A percentile compares a stretch with the other conserved stretches of the same genome.
phyloP scores from a whole-genome alignment of 2,113 vertebrate species.

The Promerops cafer region DNA sequence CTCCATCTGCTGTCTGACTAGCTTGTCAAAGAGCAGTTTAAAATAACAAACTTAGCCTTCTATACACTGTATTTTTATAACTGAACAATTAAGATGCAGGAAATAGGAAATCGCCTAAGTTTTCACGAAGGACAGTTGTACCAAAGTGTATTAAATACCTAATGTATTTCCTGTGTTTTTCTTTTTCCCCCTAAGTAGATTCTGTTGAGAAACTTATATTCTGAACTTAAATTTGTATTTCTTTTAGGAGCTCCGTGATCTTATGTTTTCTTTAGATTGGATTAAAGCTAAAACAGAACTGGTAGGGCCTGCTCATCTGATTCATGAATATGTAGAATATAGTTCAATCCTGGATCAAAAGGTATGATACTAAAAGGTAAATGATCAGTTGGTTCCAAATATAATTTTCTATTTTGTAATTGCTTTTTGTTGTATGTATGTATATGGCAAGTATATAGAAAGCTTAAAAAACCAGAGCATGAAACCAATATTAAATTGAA shows the following conservation, averaged over 20 bases:
- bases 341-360: constrained; percentile 87
- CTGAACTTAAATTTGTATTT: constrained; percentile 28
- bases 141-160: background rate
- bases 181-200: background rate
- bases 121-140: background rate
- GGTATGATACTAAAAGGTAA: constrained; percentile 72
- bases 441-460: background rate
- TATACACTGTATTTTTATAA: background rate
- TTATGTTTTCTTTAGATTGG: constrained; percentile 96
- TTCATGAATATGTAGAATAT: constrained; percentile 92
- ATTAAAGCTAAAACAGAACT: constrained; percentile 87
- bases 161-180: background rate
- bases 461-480: background rate
- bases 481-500: background rate
- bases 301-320: constrained; percentile 89
- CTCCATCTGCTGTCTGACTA: background rate
- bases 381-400: background rate
- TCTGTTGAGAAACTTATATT: background rate
- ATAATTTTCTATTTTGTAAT: background rate
- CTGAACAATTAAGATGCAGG: background rate
- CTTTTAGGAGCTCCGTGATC: constrained; percentile 82
- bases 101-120: background rate
- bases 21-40: background rate
- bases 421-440: background rate
- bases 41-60: background rate